Conservation (phyloP, 2,888 invertebrate species). For the Erpobdella octoculata region DNA sequence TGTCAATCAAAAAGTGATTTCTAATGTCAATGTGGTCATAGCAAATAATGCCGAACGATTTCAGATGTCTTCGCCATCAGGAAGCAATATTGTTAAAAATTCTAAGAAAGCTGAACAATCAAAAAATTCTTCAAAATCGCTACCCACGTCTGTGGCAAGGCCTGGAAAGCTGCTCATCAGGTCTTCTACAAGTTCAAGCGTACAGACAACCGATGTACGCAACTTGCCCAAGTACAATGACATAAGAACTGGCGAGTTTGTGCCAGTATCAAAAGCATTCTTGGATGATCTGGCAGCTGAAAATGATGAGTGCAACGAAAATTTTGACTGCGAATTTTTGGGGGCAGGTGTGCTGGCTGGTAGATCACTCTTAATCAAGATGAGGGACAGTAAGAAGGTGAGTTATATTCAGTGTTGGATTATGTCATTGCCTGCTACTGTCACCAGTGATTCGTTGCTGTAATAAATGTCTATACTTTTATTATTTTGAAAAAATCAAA, state of each 20-base stretch:
- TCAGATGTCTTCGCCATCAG: neutral
- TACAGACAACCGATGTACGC: neutral
- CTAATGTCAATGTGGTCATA: too few species aligned
- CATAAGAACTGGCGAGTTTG: conserved; percentile 12
- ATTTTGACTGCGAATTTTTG: neutral
- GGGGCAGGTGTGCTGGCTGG: conserved; percentile 13
- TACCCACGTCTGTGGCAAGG: neutral
- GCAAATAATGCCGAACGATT: neutral
- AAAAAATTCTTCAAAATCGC: too few species aligned
- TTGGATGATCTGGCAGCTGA: conserved; percentile 4
- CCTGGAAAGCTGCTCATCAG: conserved; percentile 20
- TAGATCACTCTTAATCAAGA: conserved; percentile 2
- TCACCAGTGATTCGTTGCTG: too few species aligned
- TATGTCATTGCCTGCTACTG: too few species aligned
- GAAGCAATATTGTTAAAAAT: neutral
- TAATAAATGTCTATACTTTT: too few species aligned
- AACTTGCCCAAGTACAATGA: conserved; percentile 12
- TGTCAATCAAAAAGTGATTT: too few species aligned
- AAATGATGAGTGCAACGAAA: neutral
- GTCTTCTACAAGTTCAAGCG: neutral
- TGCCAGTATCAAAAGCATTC: conserved; percentile 19
- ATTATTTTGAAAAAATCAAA: too few species aligned
- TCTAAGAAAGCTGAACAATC: too few species aligned
- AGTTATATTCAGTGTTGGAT: neutral
- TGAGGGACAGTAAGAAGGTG: conserved; percentile 3